Percentiles rank a stretch among this genome's conserved stretches.
These are phyloP conservation scores for Colostygia pectinataria DNA, from an alignment of 2,888 invertebrate species.

Conservation along the genomic window DNA sequence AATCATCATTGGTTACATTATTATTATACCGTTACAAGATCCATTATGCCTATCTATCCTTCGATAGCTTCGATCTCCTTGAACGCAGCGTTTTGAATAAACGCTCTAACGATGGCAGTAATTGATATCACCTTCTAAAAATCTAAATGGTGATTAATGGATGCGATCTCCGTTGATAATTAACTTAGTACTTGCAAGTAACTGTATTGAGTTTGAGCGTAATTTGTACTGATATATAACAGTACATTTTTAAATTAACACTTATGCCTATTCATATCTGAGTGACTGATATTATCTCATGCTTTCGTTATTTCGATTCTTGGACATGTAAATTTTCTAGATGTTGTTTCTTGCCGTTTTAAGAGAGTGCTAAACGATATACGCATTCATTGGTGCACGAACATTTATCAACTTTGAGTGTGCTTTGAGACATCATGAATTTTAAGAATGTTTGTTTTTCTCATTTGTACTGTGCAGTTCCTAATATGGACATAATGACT, in stretches of 20 bases:
- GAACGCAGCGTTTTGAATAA: constrained; percentile 25
- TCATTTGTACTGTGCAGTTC: constrained; percentile 11
- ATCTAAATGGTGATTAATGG: constrained; percentile 35
- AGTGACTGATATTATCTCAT: too few relatives aligned
- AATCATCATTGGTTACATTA: constrained; percentile 2
- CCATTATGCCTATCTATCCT: constrained; percentile 13
- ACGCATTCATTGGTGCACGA: constrained; percentile 5
- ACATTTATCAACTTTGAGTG: not conserved
- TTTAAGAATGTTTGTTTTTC: constrained; percentile 6
- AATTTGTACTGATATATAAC: not conserved
- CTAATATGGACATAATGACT: constrained; percentile 29
- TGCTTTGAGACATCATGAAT: constrained; percentile 3
- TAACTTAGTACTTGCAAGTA: constrained; percentile 8
- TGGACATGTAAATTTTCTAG: not conserved
- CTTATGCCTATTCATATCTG: too few relatives aligned
- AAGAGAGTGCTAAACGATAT: not conserved
- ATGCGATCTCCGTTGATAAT: constrained; percentile 22
- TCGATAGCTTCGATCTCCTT: constrained; percentile 27
- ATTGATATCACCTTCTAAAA: constrained; percentile 36
- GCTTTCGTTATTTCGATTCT: not conserved
- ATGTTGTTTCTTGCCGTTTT: not conserved
- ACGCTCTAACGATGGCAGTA: constrained; percentile 26
- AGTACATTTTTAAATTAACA: too few relatives aligned
- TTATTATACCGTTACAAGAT: constrained; percentile 1
- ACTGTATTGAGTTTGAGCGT: not conserved